Conservation (phyloP, 2,888 invertebrate species). For the Sceliomorpha sp. region DNA sequence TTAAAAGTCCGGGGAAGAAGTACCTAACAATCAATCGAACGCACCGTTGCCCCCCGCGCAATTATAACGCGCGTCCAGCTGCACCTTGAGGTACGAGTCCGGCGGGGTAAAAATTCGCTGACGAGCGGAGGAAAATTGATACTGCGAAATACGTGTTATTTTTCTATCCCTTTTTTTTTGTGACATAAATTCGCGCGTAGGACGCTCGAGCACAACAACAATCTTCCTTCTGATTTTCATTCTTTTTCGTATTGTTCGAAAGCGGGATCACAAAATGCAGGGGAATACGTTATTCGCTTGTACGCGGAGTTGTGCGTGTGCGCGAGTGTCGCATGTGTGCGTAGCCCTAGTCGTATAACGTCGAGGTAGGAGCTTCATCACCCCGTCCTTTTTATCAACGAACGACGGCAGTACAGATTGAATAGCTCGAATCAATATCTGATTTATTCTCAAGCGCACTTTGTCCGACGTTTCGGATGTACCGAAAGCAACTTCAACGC, state of each 20-base stretch:
- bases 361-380: conserved; percentile 53
- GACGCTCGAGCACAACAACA: conserved; percentile 29
- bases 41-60: no score
- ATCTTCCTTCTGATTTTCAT: conserved; percentile 45
- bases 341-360: conserved; percentile 44
- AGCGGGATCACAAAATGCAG: conserved; percentile 20
- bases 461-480: conserved; percentile 53
- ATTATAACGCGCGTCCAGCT: no score
- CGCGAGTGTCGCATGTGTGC: no score
- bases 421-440: conserved; percentile 66
- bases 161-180: neutral
- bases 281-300: conserved; percentile 47
- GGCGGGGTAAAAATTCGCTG: no score
- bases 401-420: conserved; percentile 61
- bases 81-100: no score
- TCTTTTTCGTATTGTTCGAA: conserved; percentile 41
- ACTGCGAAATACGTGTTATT: no score
- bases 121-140: no score
- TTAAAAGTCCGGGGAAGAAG: conserved; percentile 29
- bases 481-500: conserved; percentile 49
- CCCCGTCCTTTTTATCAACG: conserved; percentile 53
- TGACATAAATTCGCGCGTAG: conserved; percentile 1
- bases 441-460: conserved; percentile 65
- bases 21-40: conserved; percentile 26
- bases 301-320: no score